phyloP scores from a whole-genome alignment of 2,113 vertebrate genomes.

The Prochilodus magdalenae region DNA sequence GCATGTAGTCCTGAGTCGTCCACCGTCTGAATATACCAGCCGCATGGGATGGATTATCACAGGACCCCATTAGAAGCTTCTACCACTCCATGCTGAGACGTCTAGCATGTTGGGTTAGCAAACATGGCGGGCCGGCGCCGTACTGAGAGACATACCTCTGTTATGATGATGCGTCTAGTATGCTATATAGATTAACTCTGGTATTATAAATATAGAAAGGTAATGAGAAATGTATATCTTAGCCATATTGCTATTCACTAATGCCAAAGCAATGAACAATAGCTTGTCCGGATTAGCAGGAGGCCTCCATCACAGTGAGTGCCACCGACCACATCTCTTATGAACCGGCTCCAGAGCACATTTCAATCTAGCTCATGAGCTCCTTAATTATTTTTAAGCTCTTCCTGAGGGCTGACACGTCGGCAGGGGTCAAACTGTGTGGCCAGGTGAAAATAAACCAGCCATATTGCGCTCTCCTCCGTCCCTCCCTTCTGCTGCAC shows the following conservation, averaged over 20 bases:
- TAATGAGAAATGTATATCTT: not conserved
- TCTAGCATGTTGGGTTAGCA: too few relatives aligned
- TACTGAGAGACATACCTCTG: too few relatives aligned
- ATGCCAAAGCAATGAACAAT: not conserved
- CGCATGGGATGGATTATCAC: too few relatives aligned
- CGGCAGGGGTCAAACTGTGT: slow-evolving; percentile 82
- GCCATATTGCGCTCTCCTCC: slow-evolving; percentile 78
- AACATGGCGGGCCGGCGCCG: too few relatives aligned
- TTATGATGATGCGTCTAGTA: too few relatives aligned
- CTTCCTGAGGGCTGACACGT: slow-evolving; percentile 74
- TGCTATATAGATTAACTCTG: too few relatives aligned
- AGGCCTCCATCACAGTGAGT: not conserved
- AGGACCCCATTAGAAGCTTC: too few relatives aligned
- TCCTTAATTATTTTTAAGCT: slow-evolving; percentile 81
- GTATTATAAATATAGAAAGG: too few relatives aligned
- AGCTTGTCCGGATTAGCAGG: not conserved
- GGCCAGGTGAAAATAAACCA: slow-evolving; percentile 80
- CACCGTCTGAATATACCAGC: too few relatives aligned
- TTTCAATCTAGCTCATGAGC: slow-evolving; percentile 51
- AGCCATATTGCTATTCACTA: not conserved
- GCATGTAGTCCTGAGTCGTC: too few relatives aligned
- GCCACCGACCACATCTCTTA: not conserved
- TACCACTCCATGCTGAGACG: too few relatives aligned
- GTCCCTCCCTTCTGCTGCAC: slow-evolving; percentile 67
- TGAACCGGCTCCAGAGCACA: slow-evolving; percentile 19